Evolutionary conservation across 2,888 invertebrate genomes (phyloP), one percentile per base, ranked within the genome.

Genomic region (Nomada lathburiana): DNA sequence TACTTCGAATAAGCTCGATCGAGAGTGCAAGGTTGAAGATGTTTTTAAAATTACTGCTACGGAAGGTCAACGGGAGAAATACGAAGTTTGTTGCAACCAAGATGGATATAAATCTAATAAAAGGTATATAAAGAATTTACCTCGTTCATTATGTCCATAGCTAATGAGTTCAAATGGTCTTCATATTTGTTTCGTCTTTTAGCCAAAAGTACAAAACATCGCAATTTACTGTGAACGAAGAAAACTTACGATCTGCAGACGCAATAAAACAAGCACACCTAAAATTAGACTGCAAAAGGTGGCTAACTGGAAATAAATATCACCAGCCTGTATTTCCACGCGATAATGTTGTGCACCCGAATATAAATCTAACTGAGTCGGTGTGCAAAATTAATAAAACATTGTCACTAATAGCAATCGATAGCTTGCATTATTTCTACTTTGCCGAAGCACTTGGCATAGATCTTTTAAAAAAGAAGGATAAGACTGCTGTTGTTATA

Each of bases 401-500:
- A 18, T 91, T 97, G 69, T 94, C 94, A 16, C 95, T 97, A 83
- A 94, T 97, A 52, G 97, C 97, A 0, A 95, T 98, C 87, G 98
- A 98, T 92, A 97, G 97, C 86, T 93, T 96, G 1, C 94, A 95
- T 71, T 97, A 97, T 91, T 95, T 96, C 86, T 96, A 97, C 89
- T 97, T 98, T 91, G 97, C 97, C 0, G 96, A 97, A 91, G 95
- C 95, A 36, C 95, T 98, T 7, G 97, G 97, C 2, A 95, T 97
- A 29, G 96, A 97, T 92, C 94, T 97, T 50, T 92, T 94, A 16
- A 95, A 94, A 59, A 94, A 92, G 78, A 95, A 94, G 78, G 96
- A 97, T 89, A 96, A 95, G 94, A 97, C 96, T 50, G 95, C 95
- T 44, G 96, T 96, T 62, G 95, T 97, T 72, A 96, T 97, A 89